Evolutionary conservation across 2,797 vertebrate species (phyloP).

Genomic region (Harpagifer antarcticus): DNA sequence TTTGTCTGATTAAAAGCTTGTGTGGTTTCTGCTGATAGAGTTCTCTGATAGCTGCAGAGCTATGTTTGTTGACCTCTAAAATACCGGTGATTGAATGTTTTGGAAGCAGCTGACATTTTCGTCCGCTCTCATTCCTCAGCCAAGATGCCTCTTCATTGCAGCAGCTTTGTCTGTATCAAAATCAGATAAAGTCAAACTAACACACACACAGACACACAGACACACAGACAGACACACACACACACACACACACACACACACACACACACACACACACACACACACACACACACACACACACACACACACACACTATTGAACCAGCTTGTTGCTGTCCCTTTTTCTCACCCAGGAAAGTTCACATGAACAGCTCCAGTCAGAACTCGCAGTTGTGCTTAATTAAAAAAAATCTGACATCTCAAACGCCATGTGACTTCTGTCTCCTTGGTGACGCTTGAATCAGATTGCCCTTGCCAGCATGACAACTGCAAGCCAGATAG

Average conservation of each 20-base stretch:
- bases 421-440: conserved; percentile 30
- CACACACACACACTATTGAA: conserved; percentile 40
- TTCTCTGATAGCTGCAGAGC: conserved; percentile 55
- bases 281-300: conserved; percentile 19
- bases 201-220: conserved; percentile 44
- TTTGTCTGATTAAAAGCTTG: conserved; percentile 67
- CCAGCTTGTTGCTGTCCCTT: conserved; percentile 59
- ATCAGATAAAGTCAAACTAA: conserved; percentile 67
- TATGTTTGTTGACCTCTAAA: conserved; percentile 58
- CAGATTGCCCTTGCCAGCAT: conserved; percentile 25
- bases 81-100: conserved; percentile 54
- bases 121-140: conserved; percentile 56
- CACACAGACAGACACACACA: conserved; percentile 40
- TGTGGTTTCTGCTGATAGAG: conserved; percentile 61
- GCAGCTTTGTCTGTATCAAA: conserved; percentile 54
- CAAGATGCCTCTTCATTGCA: conserved; percentile 60
- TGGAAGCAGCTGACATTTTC: conserved; percentile 74
- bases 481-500: conserved; percentile 37
- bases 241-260: conserved; percentile 31
- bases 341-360: conserved; percentile 49
- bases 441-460: conserved; percentile 43
- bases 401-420: conserved; percentile 44
- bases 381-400: conserved; percentile 44
- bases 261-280: conserved; percentile 37
- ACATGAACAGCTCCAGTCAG: conserved; percentile 39